phyloP scores from a whole-genome alignment of 2,888 invertebrate genomes.

The Brachynemurus nebulosus region DNA sequence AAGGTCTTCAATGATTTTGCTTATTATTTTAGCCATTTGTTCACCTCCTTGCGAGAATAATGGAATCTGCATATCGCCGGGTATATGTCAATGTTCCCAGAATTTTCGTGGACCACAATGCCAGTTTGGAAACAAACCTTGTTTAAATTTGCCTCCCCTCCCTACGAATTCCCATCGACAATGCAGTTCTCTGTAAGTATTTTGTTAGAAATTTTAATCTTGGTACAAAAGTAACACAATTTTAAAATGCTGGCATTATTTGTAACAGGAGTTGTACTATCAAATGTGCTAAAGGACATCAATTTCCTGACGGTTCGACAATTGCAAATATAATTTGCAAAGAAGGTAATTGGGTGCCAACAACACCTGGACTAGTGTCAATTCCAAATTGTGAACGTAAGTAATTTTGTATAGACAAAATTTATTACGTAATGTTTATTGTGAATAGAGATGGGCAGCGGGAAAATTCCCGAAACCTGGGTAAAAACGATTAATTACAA shows the following conservation, averaged over 20 bases:
- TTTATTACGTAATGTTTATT: no score
- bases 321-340: slow-evolving; percentile 53
- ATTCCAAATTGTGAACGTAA: slow-evolving; percentile 59
- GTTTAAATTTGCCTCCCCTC: slow-evolving; percentile 47
- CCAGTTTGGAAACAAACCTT: slow-evolving; percentile 58
- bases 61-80: slow-evolving; percentile 63
- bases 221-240: slow-evolving; percentile 5
- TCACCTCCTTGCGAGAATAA: slow-evolving; percentile 62
- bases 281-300: slow-evolving; percentile 47
- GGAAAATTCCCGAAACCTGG: no score
- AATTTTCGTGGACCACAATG: slow-evolving; percentile 60
- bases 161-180: slow-evolving; percentile 49
- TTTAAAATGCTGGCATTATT: slow-evolving; percentile 5
- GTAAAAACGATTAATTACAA: no score
- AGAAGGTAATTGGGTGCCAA: slow-evolving; percentile 56
- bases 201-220: slow-evolving; percentile 5
- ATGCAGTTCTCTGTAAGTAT: slow-evolving; percentile 50
- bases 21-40: slow-evolving; percentile 64
- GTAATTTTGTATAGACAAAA: no score
- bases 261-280: slow-evolving; percentile 48
- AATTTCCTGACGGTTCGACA: slow-evolving; percentile 56
- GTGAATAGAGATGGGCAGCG: no score
- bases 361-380: slow-evolving; percentile 42
- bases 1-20: no score
- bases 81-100: slow-evolving; percentile 60